These are phyloP conservation scores for Ondatra zibethicus DNA, from an alignment of 2,113 vertebrate species.

Conservation along the genomic window DNA sequence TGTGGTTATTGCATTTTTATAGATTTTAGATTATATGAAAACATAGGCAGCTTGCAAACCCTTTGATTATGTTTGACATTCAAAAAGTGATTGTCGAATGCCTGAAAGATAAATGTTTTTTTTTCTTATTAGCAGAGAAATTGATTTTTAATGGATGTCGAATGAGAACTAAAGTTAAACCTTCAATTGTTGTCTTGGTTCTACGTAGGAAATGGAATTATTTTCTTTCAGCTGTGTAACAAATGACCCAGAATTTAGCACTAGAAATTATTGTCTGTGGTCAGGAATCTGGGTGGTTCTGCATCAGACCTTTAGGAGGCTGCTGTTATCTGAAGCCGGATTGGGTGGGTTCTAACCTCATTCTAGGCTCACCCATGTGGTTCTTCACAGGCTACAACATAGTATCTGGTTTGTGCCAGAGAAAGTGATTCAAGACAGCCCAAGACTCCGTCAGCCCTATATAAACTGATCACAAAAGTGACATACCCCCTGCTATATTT, in stretches of 20 bases:
- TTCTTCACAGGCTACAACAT: not conserved
- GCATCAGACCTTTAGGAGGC: not conserved
- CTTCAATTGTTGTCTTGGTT: slow-evolving; percentile 19
- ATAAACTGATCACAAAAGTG: not conserved
- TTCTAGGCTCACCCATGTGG: not conserved
- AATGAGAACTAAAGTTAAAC: not conserved
- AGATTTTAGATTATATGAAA: slow-evolving; percentile 4
- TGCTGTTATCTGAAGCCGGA: not conserved
- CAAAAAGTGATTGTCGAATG: slow-evolving; percentile 21
- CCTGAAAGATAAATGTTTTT: slow-evolving; percentile 9
- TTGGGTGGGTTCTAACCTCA: not conserved
- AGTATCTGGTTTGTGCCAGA: not conserved
- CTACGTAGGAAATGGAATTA: slow-evolving; percentile 10
- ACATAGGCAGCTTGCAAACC: slow-evolving; percentile 19
- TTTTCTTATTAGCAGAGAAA: slow-evolving; percentile 41
- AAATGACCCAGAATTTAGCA: not conserved
- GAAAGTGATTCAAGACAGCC: not conserved
- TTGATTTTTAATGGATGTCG: slow-evolving; percentile 1
- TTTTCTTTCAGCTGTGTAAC: slow-evolving; percentile 20
- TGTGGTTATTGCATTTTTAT: slow-evolving; percentile 18
- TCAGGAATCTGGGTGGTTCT: not conserved
- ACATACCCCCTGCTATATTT: not conserved
- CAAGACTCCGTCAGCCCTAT: not conserved
- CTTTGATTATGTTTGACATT: not conserved
- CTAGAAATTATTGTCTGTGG: not conserved